phyloP scores from a whole-genome alignment of 2,888 invertebrate species.

The Eudasyphora cyanicolor region DNA sequence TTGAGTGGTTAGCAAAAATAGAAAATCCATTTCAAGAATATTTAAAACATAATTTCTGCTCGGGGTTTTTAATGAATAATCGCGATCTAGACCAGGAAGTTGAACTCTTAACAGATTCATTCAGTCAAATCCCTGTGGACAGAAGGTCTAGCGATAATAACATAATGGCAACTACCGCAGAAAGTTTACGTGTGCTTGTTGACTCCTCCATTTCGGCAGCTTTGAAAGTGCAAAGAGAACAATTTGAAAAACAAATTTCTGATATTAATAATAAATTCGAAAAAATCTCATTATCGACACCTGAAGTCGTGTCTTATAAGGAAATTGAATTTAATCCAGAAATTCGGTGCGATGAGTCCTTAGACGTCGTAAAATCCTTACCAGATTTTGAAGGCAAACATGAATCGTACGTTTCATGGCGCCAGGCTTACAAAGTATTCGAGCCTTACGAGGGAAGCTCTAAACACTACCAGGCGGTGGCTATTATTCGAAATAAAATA shows the following conservation, averaged over 20 bases:
- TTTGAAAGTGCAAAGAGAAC: not conserved
- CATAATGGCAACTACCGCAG: not conserved
- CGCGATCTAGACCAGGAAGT: too few relatives aligned
- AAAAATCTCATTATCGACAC: not conserved
- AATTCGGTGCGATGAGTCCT: not conserved
- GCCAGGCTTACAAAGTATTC: constrained; percentile 24
- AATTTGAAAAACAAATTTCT: not conserved
- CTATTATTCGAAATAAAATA: constrained; percentile 30
- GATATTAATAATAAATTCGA: not conserved
- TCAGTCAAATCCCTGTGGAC: too few relatives aligned
- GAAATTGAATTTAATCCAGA: not conserved
- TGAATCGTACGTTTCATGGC: constrained; percentile 27
- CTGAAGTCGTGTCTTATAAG: not conserved
- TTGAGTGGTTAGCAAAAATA: too few relatives aligned
- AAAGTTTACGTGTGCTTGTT: not conserved
- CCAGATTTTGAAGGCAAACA: constrained; percentile 4
- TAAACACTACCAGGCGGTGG: constrained; percentile 32
- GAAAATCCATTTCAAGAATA: too few relatives aligned
- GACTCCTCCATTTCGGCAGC: not conserved
- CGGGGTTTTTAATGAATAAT: too few relatives aligned
- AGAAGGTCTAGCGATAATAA: too few relatives aligned
- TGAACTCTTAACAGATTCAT: too few relatives aligned
- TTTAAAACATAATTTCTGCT: too few relatives aligned
- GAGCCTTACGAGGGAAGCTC: constrained; percentile 24
- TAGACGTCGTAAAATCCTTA: not conserved